Conservation (phyloP, 2,113 vertebrate species). For the Phalacrocorax carbo region DNA sequence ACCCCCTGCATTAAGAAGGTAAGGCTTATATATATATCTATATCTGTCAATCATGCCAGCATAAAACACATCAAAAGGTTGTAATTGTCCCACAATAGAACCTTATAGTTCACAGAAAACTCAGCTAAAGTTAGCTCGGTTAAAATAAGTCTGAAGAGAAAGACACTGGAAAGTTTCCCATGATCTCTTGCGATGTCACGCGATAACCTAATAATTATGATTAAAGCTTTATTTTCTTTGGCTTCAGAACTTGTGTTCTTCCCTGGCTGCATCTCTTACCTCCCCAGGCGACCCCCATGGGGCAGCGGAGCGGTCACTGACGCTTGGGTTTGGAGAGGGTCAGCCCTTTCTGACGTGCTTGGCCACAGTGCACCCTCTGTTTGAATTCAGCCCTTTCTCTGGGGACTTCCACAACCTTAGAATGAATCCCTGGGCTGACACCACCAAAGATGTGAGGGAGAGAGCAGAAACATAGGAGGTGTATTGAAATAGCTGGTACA, state of each 20-base stretch:
- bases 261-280: not conserved
- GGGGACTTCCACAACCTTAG: not conserved
- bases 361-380: not conserved
- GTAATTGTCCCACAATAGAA: not conserved
- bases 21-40: not conserved
- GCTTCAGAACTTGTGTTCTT: not conserved
- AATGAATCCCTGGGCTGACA: not conserved
- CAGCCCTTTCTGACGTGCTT: not conserved
- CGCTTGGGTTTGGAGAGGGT: not conserved
- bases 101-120: constrained; percentile 16
- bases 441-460: not conserved
- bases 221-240: constrained; percentile 24
- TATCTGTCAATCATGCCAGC: not conserved
- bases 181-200: not conserved
- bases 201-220: not conserved
- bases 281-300: not conserved
- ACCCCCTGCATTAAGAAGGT: not conserved
- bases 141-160: not conserved
- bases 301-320: not conserved
- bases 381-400: not conserved
- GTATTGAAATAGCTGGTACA: not conserved
- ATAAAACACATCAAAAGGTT: constrained; percentile 8
- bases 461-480: not conserved
- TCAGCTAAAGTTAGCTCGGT: not conserved
- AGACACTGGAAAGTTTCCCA: not conserved